Base-by-base conservation (phyloP, 2,888 invertebrate genomes). In the Sthenelais limicola region DNA sequence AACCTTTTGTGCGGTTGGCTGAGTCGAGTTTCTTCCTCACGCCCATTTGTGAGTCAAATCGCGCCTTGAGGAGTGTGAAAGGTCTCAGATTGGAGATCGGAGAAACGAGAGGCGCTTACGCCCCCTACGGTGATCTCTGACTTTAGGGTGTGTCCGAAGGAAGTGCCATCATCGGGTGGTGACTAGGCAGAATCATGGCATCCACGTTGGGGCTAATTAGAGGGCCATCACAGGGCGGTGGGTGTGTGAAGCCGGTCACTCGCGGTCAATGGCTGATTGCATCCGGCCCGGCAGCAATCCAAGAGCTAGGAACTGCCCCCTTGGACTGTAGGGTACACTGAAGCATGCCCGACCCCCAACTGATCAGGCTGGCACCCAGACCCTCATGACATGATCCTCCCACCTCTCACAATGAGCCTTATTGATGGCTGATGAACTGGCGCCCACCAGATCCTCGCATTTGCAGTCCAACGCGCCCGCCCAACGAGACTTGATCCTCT, bases 21-120 rank as follows among this genome's bases (percentile, higher is more conserved):
- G 56, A 21, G 56, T 21, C 15, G 18, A 24, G 38, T 21, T 9
- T 24, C 32, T 33, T 62, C 38, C 24, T 3, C 2, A 32, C 5
- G 21, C 7, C 62, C 62, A 62, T 62, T 62, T 62, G 62, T 24
- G 62, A 62, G 62, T 62, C 62, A 62, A 35, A 62, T 62, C 38
- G 43, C 38, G 62, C 38, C 38, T 51, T 15, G 38, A 35, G n/a
- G 56, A 12, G 62, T 56, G n/a, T 24, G 56, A 24, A 26, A 62
- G 38, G 4, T 35, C 32, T 28, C 30, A 12, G 56, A 38, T 33
- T 38, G 62, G 21, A 21, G 24, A 4, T 26, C 62, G n/a, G 43
- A 26, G 35, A 24, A 62, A 43, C 62, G 21, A 12, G 7, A 7
- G 30, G 62, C 38, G 43, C 26, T 62, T 24, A 21, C 38, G 26